phyloP scores from a whole-genome alignment of 2,113 vertebrate genomes.

The Atrichornis clamosus region DNA sequence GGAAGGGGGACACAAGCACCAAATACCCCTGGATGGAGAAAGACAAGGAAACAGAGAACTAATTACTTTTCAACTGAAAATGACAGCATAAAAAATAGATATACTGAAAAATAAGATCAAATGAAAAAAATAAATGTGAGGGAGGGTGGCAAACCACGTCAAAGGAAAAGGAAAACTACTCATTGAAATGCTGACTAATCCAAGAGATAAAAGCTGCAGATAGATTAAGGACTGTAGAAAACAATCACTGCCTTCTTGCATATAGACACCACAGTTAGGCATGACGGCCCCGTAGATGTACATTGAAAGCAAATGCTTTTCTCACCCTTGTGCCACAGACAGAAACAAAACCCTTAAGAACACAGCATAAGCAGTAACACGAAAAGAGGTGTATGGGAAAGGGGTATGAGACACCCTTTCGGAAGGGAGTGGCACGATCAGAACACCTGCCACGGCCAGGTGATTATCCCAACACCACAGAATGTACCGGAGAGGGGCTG shows the following conservation, averaged over 20 bases:
- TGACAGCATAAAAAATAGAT: background rate
- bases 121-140: background rate
- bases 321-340: background rate
- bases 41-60: background rate
- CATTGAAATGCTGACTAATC: background rate
- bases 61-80: background rate
- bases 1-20: background rate
- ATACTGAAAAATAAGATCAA: background rate
- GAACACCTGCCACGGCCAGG: background rate
- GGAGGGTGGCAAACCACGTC: background rate
- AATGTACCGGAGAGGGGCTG: background rate
- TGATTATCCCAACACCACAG: background rate
- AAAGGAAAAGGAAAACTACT: background rate
- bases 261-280: background rate
- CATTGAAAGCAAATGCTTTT: background rate
- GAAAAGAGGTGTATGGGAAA: background rate
- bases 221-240: background rate
- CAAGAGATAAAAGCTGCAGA: background rate
- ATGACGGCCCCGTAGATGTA: background rate
- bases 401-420: background rate
- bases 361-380: background rate
- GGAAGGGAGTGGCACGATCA: background rate
- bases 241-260: background rate
- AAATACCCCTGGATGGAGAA: background rate
- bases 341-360: background rate